Conservation (phyloP, 2,888 invertebrate genomes). For the Hemistola chrysoprasaria region DNA sequence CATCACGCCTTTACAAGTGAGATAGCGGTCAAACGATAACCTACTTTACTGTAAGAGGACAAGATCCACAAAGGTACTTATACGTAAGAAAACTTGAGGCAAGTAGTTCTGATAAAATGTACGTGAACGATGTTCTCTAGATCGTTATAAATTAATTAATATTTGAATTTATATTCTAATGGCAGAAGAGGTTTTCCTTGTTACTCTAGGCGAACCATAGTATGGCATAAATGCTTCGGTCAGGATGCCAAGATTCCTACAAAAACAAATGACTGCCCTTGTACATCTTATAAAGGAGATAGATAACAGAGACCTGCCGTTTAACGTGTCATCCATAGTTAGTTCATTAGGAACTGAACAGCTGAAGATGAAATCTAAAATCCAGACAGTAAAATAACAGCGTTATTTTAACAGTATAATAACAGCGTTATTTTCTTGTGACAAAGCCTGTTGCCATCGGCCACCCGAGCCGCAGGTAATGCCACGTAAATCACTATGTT, state of each 20-base stretch:
- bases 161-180: too few relatives aligned
- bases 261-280: too few relatives aligned
- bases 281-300: too few relatives aligned
- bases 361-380: neutral
- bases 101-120: neutral
- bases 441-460: slow-evolving; percentile 18
- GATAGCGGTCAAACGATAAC: slow-evolving; percentile 16
- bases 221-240: too few relatives aligned
- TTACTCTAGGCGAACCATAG: too few relatives aligned
- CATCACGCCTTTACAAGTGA: slow-evolving; percentile 13
- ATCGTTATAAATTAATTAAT: too few relatives aligned
- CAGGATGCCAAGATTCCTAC: too few relatives aligned
- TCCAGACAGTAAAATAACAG: neutral
- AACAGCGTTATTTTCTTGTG: slow-evolving; percentile 1
- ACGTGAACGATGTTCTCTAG: too few relatives aligned
- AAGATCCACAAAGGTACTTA: slow-evolving; percentile 6
- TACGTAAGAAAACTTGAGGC: slow-evolving; percentile 5
- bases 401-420: slow-evolving; percentile 1
- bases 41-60: slow-evolving; percentile 11
- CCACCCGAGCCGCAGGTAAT: slow-evolving; percentile 43
- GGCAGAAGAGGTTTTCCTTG: too few relatives aligned
- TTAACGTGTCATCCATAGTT: too few relatives aligned
- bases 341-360: too few relatives aligned
- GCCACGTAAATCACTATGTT: slow-evolving; percentile 59
- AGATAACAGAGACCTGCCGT: too few relatives aligned